Conservation (phyloP, 2,888 invertebrate genomes). For the Lasioglossum pauxillum region DNA sequence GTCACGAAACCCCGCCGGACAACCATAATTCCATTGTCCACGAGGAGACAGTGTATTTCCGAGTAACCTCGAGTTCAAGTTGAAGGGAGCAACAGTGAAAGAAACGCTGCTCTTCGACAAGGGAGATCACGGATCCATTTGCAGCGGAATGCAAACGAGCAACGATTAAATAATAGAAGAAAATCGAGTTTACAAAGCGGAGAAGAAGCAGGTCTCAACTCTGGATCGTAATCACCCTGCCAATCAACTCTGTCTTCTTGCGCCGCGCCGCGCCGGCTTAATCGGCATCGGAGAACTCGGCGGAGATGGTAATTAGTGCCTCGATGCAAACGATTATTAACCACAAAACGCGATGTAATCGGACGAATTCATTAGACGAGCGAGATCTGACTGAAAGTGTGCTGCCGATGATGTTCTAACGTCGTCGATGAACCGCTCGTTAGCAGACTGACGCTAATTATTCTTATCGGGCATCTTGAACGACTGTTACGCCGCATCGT, state of each 20-base stretch:
- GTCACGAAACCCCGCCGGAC: background rate
- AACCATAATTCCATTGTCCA: background rate
- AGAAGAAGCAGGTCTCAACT: background rate
- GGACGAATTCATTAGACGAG: conserved; percentile 33
- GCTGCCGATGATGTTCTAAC: background rate
- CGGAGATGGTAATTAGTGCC: conserved; percentile 48
- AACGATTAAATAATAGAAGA: conserved; percentile 60
- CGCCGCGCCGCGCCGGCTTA: conserved; percentile 21
- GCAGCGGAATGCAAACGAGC: conserved; percentile 59
- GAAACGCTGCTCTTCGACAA: background rate
- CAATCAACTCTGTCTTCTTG: conserved; percentile 53
- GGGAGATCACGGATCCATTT: conserved; percentile 31
- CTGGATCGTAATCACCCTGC: conserved; percentile 53
- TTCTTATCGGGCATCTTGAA: conserved; percentile 41
- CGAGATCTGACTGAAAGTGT: conserved; percentile 40
- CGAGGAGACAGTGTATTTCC: background rate
- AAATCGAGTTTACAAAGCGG: conserved; percentile 51
- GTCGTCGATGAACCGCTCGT: conserved; percentile 36
- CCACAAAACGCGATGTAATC: conserved; percentile 34
- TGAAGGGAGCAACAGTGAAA: background rate
- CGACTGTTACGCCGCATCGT: conserved; percentile 7
- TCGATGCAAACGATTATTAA: conserved; percentile 32
- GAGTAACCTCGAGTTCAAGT: background rate
- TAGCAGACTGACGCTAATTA: conserved; percentile 25
- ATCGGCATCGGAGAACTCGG: conserved; percentile 19